Evolutionary conservation across 2,113 vertebrate species (phyloP), one percentile per base, ranked within the genome.

Genomic region (Agapornis roseicollis): DNA sequence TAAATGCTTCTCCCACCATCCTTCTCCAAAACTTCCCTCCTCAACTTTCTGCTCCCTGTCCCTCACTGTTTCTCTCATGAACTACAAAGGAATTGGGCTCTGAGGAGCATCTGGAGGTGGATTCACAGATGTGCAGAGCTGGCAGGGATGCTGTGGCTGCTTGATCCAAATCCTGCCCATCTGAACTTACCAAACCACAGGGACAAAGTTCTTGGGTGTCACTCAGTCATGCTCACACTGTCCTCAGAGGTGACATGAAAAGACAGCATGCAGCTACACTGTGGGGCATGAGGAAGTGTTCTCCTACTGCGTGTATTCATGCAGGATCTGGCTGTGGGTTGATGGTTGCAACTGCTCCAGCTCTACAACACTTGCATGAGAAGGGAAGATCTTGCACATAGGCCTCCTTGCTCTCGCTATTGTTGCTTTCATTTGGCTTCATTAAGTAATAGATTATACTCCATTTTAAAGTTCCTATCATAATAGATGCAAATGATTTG

Each of bases 171-270:
- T 66, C 55, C 37, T 77, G 24, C 22, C 60, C 11, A 3, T 88
- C 72, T 91, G 77, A 95, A 95, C 80, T 88, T 93, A 42, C 8
- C 94, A 93, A 96, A 95, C 69, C 64, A 53, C 2, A 79, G 91
- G 33, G 94, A 94, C 88, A 91, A 90, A 96, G 80, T 83, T 47
- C 29, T 93, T 93, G 93, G 72, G 70, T 95, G 85, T 92, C 91
- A 81, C 79, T 93, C 91, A 90, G 58, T 91, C 88, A 50, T 16
- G n/a, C 52, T 94, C 56, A 80, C 85, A 4, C 53, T 85, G 80
- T 85, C 64, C 77, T 89, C 52, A 35, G 61, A 68, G 92, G 17
- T 92, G 41, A 88, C 80, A 65, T 47, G 78, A 64, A 29, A 85
- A 72, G 63, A 29, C 20, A 24, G 20, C 42, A 14, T 85, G 64